Base-by-base conservation (phyloP, 2,888 invertebrate species). In the Drosophila robusta region DNA sequence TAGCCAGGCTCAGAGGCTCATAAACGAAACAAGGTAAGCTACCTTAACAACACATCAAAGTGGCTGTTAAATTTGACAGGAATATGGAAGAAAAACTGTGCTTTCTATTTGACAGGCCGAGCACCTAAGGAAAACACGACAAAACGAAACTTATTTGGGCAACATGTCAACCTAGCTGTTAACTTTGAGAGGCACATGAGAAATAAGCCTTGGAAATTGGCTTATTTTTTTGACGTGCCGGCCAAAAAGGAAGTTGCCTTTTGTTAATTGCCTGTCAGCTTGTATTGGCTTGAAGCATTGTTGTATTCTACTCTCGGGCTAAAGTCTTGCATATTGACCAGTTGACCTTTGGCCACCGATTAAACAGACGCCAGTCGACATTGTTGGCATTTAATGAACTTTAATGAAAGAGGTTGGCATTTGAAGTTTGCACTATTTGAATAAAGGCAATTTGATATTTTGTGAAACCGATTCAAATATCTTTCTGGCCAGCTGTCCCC, bases 381-480 rank as follows among this genome's bases (percentile, higher is more conserved):
- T 29, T 29, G 29, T 3, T 29, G 29, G 29, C 16, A 12, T 18
- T 14, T 14, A 18, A 16, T 41, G 18, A 18, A 41, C 16, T 12
- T 5, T n/a, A n/a, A n/a, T 4, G 5, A 6, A 11, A 22, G 22
- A 22, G 3, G 22, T 22, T 22, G 2, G 22, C 22, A 22, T 22
- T 22, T 22, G 8, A 41, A 41, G 4, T 41, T 45, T 46, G 9
- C 4, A 29, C 26, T 26, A 26, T 47, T 47, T 44, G 42, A 26
- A 29, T 56, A 41, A 54, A 34, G 22, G 12, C 22, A 54, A 38
- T 32, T 62, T 47, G 24, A 41, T 29, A 52, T 16, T 8, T 41
- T 5, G 16, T 41, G 41, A 18, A 41, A 12, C 12, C 11, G 0
- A 2, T 18, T 16, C 16, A 11, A 11, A 41, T 18, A 41, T 38